Evolutionary conservation across 2,113 vertebrate genomes (phyloP).

Genomic region (Mus musculus): DNA sequence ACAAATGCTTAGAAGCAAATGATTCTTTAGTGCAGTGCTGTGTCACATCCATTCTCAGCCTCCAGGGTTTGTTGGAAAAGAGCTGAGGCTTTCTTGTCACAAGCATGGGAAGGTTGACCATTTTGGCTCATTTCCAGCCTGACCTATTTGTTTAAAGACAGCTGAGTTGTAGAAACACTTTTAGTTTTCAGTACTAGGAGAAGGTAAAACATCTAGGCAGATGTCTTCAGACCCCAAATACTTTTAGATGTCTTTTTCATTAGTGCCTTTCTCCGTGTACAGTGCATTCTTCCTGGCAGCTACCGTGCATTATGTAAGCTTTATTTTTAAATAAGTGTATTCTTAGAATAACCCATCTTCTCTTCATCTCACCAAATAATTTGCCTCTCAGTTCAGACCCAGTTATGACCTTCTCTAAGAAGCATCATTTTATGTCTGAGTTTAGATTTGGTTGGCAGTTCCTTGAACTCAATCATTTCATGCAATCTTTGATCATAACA

Average conservation of each 20-base stretch:
- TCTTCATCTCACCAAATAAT: not conserved
- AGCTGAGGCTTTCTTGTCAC: constrained; percentile 68
- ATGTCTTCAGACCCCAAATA: not conserved
- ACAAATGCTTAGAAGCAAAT: constrained; percentile 77
- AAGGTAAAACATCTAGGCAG: not conserved
- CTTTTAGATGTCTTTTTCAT: not conserved
- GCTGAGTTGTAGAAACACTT: constrained; percentile 15
- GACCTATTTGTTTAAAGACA: constrained; percentile 48
- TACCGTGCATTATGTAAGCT: not conserved
- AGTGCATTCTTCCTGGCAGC: not conserved
- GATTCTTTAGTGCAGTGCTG: constrained; percentile 63
- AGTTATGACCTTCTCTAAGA: not conserved
- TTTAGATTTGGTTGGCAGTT: not conserved
- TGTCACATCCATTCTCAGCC: constrained; percentile 69
- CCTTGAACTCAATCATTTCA: not conserved
- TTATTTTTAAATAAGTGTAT: not conserved
- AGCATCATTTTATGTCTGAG: too few species aligned
- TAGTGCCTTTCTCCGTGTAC: not conserved
- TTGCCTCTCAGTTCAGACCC: not conserved
- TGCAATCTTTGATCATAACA: not conserved
- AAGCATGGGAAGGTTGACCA: constrained; percentile 54
- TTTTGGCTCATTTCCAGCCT: constrained; percentile 56
- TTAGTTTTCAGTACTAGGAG: not conserved
- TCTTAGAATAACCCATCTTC: not conserved
- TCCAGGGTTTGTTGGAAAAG: constrained; percentile 69